Evolutionary conservation across 1,140 invertebrate species (phyloP), one percentile per base, ranked within the genome.

Genomic region (Hylaeus volcanicus): DNA sequence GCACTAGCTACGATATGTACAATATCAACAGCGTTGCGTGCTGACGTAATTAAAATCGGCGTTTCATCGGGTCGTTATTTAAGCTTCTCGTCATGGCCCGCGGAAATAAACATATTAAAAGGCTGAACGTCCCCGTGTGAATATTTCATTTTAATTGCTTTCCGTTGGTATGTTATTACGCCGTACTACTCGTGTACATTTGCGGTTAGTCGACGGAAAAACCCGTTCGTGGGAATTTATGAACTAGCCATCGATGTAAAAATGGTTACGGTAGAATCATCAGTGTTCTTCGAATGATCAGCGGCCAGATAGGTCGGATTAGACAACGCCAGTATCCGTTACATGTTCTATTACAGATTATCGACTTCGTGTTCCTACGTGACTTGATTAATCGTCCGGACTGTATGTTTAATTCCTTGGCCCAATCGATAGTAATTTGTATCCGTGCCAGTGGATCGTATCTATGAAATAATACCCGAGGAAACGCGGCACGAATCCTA

Each of bases 321-420:
- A 26, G 58, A 12, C 5, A 3, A n/a, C 2, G 37, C 12, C 71
- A 5, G 26, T 76, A 76, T 76, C 64, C 48, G 74, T 60, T 76
- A 69, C 55, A 69, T 26, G 53, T 76, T 69, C 64, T 45, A 76
- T 76, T 69, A 76, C 53, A 69, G 74, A 76, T 76, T 76, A 68
- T 76, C 74, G 53, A 60, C 74, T 76, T 58, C n/a, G 26, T 69
- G 41, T 14, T n/a, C n/a, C 43, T 76, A 76, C 74, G 74, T 76
- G 74, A 69, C 74, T 84, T 84, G 83, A 84, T 84, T 84, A 84
- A 84, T 84, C 82, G 75, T 70, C 73, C 71, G 69, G 53, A 41
- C 82, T 69, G 74, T 76, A 69, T 83, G 84, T 84, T 84, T 84
- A 84, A 84, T 84, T 84, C 71, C 61, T 79, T 55, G 53, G 69